Evolutionary conservation across 2,797 vertebrate species (phyloP), one percentile per base, ranked within the genome.

Genomic region (Ctenopoma multispine): DNA sequence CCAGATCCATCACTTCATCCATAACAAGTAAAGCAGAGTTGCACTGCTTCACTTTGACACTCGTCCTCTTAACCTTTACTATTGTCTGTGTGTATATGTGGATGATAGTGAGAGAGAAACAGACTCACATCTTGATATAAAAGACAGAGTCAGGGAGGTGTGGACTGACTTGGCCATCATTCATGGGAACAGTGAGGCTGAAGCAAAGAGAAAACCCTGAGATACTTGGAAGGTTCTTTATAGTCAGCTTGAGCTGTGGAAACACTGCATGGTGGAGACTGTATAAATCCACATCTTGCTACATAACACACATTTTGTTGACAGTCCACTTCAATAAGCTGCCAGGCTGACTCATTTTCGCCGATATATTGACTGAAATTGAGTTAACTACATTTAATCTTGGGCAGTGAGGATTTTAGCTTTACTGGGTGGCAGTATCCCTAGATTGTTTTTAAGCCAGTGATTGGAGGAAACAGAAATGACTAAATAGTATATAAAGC

Each of bases 1-100:
- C 21, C 60, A 31, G 55, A 47, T 74, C 23, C 69, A 72, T 73
- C 64, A 75, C 64, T 73, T 77, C 66, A 89, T 87, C 75, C 56
- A 75, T 71, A 81, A 80, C 71, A 47, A 53, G 67, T 20, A 69
- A 86, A 89, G 72, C 83, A 50, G 79, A 80, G 51, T 85, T 84
- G 69, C 50, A 0, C 69, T 81, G 83, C 65, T 89, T 89, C 70
- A 85, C 82, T 87, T 89, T 71, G 27, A 79, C 76, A 49, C 41
- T 27, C 55, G 75, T 80, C 55, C 58, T 61, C 71, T 83, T 77
- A 79, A 79, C 82, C 83, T 84, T 86, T 75, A 80, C 49, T 51
- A 3, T 17, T n/a, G 47, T 68, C 55, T 65, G 60, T 58, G 51
- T 49, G 53, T 6, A 18, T 49, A 18, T 49, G 68, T 44, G 73